phyloP scores from a whole-genome alignment of 2,888 invertebrate species.

The Caenorhabditis sinica region DNA sequence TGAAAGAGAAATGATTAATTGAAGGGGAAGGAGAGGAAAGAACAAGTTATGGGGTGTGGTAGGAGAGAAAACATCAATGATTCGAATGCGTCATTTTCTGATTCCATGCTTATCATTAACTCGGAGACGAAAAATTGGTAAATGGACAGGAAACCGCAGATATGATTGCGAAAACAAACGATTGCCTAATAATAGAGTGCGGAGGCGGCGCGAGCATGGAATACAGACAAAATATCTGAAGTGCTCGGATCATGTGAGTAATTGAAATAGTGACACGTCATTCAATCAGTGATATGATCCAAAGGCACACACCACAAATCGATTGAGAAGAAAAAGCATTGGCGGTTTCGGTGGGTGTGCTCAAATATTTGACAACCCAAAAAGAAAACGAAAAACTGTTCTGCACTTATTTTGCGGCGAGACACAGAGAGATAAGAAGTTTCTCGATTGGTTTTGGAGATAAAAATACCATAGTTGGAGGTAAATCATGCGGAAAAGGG shows the following conservation, averaged over 20 bases:
- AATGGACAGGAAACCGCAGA: slow-evolving; percentile 8
- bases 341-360: slow-evolving; percentile 44
- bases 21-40: background rate
- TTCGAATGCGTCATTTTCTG: slow-evolving; percentile 39
- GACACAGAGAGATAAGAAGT: slow-evolving; percentile 18
- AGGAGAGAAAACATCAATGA: slow-evolving; percentile 18
- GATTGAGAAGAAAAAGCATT: slow-evolving; percentile 25
- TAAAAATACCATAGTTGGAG: slow-evolving; percentile 13
- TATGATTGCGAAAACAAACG: background rate
- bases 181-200: slow-evolving; percentile 12
- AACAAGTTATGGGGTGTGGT: slow-evolving; percentile 40
- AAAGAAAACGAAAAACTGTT: slow-evolving; percentile 32
- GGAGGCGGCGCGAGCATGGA: slow-evolving; percentile 45
- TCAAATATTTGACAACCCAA: slow-evolving; percentile 60
- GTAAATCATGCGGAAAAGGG: slow-evolving; percentile 56
- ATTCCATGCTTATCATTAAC: slow-evolving; percentile 25
- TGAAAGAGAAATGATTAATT: slow-evolving; percentile 15
- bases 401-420: slow-evolving; percentile 37
- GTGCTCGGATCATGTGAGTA: slow-evolving; percentile 39
- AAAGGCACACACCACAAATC: slow-evolving; percentile 34
- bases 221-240: slow-evolving; percentile 8
- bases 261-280: slow-evolving; percentile 39
- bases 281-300: slow-evolving; percentile 56
- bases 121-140: slow-evolving; percentile 19
- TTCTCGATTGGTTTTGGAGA: slow-evolving; percentile 25